Evolutionary conservation across 2,888 invertebrate genomes (phyloP).

Genomic region (Actias luna): DNA sequence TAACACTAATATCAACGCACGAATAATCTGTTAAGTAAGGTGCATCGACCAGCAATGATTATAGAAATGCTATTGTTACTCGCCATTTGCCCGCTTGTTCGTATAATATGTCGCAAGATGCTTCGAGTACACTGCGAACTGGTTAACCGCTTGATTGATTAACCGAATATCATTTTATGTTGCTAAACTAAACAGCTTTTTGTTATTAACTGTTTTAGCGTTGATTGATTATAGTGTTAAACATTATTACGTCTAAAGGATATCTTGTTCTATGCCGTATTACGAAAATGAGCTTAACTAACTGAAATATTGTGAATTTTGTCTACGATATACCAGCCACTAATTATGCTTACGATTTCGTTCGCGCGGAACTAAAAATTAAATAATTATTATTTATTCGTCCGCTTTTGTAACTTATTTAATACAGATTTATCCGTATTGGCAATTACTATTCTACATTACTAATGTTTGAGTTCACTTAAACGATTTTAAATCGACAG

Average conservation of each 20-base stretch:
- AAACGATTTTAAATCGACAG: no score
- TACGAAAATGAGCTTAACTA: background rate
- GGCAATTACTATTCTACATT: no score
- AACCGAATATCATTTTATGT: conserved; percentile 1
- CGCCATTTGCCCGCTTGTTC: background rate
- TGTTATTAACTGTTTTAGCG: background rate
- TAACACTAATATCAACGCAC: background rate
- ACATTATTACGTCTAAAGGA: background rate
- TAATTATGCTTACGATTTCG: no score
- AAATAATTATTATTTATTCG: no score
- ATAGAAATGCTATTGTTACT: conserved; percentile 12
- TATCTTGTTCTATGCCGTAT: background rate
- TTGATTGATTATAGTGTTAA: conserved; percentile 5
- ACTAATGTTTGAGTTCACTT: no score
- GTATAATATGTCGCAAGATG: background rate
- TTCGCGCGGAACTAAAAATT: no score
- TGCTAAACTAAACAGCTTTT: conserved; percentile 7
- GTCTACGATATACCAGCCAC: no score
- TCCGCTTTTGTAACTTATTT: no score
- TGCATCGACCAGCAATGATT: conserved; percentile 14
- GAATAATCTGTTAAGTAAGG: conserved; percentile 17
- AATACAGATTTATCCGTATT: no score
- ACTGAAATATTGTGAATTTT: no score
- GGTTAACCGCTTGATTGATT: conserved; percentile 1
- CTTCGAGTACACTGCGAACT: background rate